phyloP scores from a whole-genome alignment of 2,888 invertebrate genomes.

The Macaria notata region DNA sequence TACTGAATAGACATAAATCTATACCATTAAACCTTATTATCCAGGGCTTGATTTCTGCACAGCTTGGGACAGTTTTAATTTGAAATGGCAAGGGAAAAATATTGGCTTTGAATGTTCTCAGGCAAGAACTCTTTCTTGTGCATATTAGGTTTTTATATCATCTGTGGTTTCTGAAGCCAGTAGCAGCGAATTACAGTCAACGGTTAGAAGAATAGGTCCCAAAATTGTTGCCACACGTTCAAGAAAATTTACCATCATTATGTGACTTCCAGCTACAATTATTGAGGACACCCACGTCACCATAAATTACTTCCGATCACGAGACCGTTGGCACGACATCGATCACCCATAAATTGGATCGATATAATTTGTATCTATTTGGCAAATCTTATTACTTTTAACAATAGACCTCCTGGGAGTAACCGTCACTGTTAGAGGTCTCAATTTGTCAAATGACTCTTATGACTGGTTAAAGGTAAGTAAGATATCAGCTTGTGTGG shows the following conservation, averaged over 20 bases:
- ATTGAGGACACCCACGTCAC: constrained; percentile 45
- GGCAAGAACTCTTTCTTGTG: not conserved
- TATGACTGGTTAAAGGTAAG: constrained; percentile 54
- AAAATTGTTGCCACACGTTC: constrained; percentile 29
- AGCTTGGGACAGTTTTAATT: constrained; percentile 6
- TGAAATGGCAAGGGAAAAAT: constrained; percentile 1
- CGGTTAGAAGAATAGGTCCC: not conserved
- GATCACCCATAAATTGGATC: constrained; percentile 41
- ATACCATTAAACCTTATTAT: constrained; percentile 41
- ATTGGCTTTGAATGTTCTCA: not conserved
- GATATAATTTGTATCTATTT: constrained; percentile 40
- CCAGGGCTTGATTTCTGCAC: constrained; percentile 15
- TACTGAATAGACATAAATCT: constrained; percentile 42
- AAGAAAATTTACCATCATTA: constrained; percentile 46
- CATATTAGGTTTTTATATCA: no score
- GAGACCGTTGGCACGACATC: constrained; percentile 43
- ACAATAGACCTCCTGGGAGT: constrained; percentile 69
- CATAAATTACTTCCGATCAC: constrained; percentile 70
- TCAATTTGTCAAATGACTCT: constrained; percentile 67
- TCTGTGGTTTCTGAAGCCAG: no score
- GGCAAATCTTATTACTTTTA: constrained; percentile 47
- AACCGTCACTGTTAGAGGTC: constrained; percentile 46
- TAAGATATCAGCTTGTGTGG: constrained; percentile 77
- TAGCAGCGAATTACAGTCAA: no score
- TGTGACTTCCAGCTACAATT: constrained; percentile 45